These are phyloP conservation scores for Jaculus jaculus DNA, from an alignment of 2,113 vertebrate genomes.

Conservation along the genomic window DNA sequence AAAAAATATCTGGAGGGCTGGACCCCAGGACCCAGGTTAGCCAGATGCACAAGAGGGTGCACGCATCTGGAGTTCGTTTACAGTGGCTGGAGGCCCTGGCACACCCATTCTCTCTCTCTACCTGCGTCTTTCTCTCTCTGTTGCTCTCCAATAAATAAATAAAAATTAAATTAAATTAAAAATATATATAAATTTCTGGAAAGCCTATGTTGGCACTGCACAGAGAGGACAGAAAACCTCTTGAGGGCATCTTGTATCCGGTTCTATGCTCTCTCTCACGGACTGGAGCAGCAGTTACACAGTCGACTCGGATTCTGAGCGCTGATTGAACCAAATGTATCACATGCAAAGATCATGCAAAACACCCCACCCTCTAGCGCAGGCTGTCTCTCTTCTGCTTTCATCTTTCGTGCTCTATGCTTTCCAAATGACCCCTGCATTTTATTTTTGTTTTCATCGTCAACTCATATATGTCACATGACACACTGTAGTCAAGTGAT, in stretches of 20 bases:
- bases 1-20: no score
- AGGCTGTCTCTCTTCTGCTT: not conserved
- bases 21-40: no score
- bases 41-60: no score
- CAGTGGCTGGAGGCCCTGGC: no score
- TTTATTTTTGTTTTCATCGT: not conserved
- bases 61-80: no score
- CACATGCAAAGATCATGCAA: no score
- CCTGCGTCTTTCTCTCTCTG: no score
- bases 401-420: not conserved
- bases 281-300: not conserved
- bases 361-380: not conserved
- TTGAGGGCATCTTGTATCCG: not conserved
- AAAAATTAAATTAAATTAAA: no score
- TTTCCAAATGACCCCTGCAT: not conserved
- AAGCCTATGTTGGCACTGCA: rapidly evolving
- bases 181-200: not conserved
- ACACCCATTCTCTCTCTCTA: no score
- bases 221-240: rapidly evolving
- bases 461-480: not conserved
- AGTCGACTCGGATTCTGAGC: no score
- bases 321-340: not conserved
- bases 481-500: not conserved
- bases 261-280: not conserved
- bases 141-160: no score